A percentile compares a stretch with the other conserved stretches of the same genome.
These are phyloP conservation scores for Mesitornis unicolor DNA, from an alignment of 2,113 vertebrate genomes.

Conservation along the genomic window DNA sequence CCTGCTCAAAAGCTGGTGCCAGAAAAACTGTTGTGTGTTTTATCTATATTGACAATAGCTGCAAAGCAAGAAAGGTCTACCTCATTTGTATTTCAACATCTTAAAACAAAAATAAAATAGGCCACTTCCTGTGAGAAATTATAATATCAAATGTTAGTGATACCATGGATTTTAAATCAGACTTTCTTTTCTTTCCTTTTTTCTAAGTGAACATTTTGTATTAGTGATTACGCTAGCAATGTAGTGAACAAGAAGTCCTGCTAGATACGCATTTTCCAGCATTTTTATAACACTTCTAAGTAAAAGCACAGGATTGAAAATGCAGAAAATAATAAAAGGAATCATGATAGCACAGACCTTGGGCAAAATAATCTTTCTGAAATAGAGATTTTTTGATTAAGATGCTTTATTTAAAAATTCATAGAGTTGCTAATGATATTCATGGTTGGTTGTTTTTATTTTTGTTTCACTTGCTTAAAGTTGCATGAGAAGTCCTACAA, in stretches of 20 bases:
- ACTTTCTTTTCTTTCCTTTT: not conserved
- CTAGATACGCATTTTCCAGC: not conserved
- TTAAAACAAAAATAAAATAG: not conserved
- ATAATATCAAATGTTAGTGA: not conserved
- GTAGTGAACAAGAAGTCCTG: not conserved
- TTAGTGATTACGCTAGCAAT: rapidly evolving
- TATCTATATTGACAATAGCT: not conserved
- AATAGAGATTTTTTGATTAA: not conserved
- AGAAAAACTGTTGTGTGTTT: not conserved
- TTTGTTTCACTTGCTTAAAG: not conserved
- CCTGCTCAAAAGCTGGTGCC: not conserved
- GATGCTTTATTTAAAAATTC: not conserved
- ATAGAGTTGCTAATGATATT: not conserved
- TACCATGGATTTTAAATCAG: not conserved
- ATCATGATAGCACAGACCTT: not conserved
- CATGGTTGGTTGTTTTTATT: no score
- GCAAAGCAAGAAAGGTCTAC: not conserved
- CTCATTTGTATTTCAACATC: not conserved
- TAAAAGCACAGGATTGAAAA: not conserved
- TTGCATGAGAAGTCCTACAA: not conserved
- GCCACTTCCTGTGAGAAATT: not conserved
- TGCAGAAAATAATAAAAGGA: not conserved
- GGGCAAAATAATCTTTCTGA: not conserved
- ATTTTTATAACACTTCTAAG: not conserved
- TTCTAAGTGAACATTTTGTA: not conserved